Conservation (phyloP, 2,888 invertebrate genomes). For the Zhengitettix transpicula region DNA sequence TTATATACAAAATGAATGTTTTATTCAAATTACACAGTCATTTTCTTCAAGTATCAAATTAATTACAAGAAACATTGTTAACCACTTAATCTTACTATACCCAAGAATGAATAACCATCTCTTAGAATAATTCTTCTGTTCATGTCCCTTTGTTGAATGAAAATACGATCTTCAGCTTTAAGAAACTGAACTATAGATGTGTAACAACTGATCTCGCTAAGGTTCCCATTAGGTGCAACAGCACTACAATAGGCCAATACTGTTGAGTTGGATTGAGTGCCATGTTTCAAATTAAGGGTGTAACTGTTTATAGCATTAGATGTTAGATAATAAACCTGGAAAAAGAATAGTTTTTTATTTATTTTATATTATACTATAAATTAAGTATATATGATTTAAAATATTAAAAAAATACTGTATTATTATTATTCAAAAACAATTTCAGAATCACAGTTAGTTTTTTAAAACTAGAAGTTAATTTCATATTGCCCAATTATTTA, state of each 20-base stretch:
- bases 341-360: background rate
- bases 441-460: background rate
- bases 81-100: conserved; percentile 7
- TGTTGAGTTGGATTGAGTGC: background rate
- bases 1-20: background rate
- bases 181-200: conserved; percentile 19
- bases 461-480: no score
- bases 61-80: no score
- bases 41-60: background rate
- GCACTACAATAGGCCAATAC: conserved; percentile 6
- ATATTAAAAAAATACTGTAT: no score
- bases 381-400: background rate
- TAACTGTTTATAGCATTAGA: conserved; percentile 7
- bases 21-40: background rate
- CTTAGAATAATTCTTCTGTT: conserved; percentile 7
- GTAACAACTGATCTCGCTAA: conserved; percentile 22
- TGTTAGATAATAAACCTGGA: conserved; percentile 11
- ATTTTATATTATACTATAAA: background rate
- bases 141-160: conserved; percentile 10
- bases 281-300: conserved; percentile 5
- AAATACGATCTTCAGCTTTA: conserved; percentile 7
- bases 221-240: conserved; percentile 7
- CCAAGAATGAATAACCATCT: conserved; percentile 11
- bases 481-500: no score
- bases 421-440: background rate